Evolutionary conservation across 2,888 invertebrate species (phyloP).

Genomic region (Nasonovia ribisnigri): DNA sequence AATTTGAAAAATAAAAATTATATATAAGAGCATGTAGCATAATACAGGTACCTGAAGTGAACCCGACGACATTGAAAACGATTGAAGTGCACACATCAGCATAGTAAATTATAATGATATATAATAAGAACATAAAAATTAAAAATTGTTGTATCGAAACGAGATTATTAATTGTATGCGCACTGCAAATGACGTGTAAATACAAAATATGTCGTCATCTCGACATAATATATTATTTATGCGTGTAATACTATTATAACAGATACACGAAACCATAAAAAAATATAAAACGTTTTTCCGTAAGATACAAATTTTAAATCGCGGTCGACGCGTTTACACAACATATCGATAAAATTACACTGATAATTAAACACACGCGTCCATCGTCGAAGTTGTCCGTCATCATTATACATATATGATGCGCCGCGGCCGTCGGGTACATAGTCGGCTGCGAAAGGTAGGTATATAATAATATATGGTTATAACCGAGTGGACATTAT

Average conservation of each 20-base stretch:
- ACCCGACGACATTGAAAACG: neutral
- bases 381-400: neutral
- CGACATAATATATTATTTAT: neutral
- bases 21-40: neutral
- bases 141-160: neutral
- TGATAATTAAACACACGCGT: neutral
- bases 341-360: neutral
- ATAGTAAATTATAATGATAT: neutral
- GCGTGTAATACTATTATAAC: neutral
- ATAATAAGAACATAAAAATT: neutral
- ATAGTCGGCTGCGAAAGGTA: neutral
- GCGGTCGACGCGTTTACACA: neutral
- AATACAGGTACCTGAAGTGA: neutral
- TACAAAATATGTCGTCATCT: neutral
- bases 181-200: neutral
- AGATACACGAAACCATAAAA: neutral
- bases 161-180: neutral
- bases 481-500: conserved; percentile 31
- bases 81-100: neutral
- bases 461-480: conserved; percentile 8
- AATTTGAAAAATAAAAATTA: neutral
- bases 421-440: neutral
- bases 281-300: neutral
- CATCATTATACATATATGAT: neutral
- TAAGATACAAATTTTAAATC: neutral